These are phyloP conservation scores for Leptinotarsa defecta DNA, from an alignment of 1,140 invertebrate species.

Conservation along the genomic window DNA sequence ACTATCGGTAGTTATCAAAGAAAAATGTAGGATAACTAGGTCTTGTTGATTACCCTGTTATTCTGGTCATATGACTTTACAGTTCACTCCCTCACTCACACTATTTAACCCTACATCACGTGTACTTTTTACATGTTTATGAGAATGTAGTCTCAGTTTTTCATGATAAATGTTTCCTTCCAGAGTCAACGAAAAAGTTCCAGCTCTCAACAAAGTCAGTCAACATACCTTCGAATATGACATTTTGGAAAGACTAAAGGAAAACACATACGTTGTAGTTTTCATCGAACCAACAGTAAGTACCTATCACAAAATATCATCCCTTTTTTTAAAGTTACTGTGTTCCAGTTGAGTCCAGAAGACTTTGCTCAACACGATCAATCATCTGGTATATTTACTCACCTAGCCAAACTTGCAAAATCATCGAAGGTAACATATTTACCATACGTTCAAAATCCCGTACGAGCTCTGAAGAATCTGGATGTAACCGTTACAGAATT, in stretches of 20 bases:
- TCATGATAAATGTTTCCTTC: conserved; percentile 16
- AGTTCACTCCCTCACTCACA: no score
- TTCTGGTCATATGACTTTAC: no score
- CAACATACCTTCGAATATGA: conserved; percentile 51
- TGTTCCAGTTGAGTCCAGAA: conserved; percentile 53
- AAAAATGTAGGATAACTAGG: no score
- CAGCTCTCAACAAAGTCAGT: conserved; percentile 49
- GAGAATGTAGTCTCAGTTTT: no score
- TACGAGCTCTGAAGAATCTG: conserved; percentile 45
- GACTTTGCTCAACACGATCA: conserved; percentile 51
- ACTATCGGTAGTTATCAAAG: no score
- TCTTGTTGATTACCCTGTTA: no score
- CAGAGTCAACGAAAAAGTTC: conserved; percentile 44
- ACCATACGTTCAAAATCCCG: conserved; percentile 51
- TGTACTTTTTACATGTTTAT: no score
- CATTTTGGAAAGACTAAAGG: conserved; percentile 44
- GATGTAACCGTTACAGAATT: conserved; percentile 39
- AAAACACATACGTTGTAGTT: conserved; percentile 45
- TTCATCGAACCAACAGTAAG: conserved; percentile 53
- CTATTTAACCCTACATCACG: no score
- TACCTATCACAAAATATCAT: conserved; percentile 6
- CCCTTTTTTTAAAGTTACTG: background rate
- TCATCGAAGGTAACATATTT: conserved; percentile 46
- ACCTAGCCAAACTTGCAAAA: conserved; percentile 42
- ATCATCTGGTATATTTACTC: conserved; percentile 40